Evolutionary conservation across 2,888 invertebrate genomes (phyloP), one percentile per base, ranked within the genome.

Genomic region (Mactromeris polynyma): DNA sequence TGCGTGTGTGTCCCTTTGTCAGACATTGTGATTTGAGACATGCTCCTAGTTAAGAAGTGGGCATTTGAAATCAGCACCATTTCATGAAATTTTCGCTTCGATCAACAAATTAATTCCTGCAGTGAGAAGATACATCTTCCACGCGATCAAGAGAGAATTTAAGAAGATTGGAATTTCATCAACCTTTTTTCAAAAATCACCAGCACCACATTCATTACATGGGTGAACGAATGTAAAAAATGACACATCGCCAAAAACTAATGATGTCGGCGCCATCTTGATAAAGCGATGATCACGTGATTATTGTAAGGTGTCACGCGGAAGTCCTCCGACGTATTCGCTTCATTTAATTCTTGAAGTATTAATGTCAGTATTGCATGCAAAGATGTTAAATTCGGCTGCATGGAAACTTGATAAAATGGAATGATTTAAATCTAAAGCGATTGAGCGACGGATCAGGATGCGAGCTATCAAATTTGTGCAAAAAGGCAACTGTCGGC

Each of bases 311-410:
- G 33, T 40, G 64, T 40, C 82, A 38, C 64, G 82, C 64, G 64
- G 82, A 82, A 40, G 3, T 38, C 14, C 58, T 81, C 31, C 11
- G 2, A 38, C 36, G 58, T 80, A 17, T 85, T 40, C 80, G 88
- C 85, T 64, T 85, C 69, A 84, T 38, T 85, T 73, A 31, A 77
- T n/a, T 58, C 77, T 58, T 88, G 88, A 88, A 81, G 85, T 81
- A 88, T 88, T 88, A 85, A 88, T 85, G 46, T 36, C 69, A 31
- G 51, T 78, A 82, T 82, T 82, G 73, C 78, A 85, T 64, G 64
- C 26, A 73, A 33, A 36, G 73, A 33, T 19, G 36, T 73, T 73
- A 36, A 33, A 73, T 73, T 33, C 33, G 33, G 31, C 73, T 73
- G 73, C 36, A 33, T 36, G 19, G 31, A 36, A 73, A 73, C 73